Conservation (phyloP, 2,888 invertebrate genomes). For the Apotomis turbidana region DNA sequence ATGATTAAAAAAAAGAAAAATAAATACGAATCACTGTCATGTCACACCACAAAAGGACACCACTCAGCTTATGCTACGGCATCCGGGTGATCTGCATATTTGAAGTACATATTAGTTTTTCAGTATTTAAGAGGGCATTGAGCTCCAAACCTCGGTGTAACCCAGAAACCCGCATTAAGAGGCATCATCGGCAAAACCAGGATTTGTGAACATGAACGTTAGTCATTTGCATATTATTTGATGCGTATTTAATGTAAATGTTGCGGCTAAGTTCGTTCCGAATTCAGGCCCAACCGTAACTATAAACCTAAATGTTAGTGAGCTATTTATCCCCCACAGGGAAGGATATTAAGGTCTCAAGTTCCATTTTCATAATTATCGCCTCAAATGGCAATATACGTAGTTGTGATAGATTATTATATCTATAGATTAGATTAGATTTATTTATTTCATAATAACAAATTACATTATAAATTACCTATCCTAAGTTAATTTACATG, state of each 20-base stretch:
- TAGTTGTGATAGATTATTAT: no score
- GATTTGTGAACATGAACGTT: background rate
- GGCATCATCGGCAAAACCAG: conserved; percentile 9
- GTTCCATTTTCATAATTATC: background rate
- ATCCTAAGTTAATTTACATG: no score
- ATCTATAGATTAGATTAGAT: no score
- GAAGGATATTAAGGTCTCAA: background rate
- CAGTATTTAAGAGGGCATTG: background rate
- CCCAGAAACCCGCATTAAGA: background rate
- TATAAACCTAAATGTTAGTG: background rate
- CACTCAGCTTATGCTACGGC: no score
- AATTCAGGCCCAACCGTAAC: conserved; percentile 2
- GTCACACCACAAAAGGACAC: no score
- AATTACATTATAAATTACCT: no score
- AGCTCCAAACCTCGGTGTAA: background rate
- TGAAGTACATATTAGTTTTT: no score
- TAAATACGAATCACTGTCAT: no score
- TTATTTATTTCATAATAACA: no score
- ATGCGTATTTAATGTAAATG: conserved; percentile 19
- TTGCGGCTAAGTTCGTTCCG: background rate
- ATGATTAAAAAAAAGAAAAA: no score
- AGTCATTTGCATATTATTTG: conserved; percentile 21
- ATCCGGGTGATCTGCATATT: no score
- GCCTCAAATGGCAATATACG: no score
- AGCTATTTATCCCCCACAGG: background rate